A percentile compares a stretch with the other conserved stretches of the same genome.
Conservation (phyloP, 1,140 invertebrate species). For the Solenopsis fugax region DNA sequence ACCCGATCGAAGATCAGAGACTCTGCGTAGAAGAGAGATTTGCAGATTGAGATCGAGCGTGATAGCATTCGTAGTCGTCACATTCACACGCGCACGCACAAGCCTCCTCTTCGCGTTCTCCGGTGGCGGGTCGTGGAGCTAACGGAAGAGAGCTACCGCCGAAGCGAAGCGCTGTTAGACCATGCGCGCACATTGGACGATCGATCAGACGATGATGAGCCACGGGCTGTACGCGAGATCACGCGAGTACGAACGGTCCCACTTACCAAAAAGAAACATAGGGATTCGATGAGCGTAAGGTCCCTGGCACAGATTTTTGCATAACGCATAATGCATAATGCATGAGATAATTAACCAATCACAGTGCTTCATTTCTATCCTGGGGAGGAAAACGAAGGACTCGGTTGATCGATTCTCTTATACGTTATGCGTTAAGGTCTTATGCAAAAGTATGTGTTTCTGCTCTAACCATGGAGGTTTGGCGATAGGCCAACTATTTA, state of each 20-base stretch:
- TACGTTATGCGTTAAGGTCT: no score
- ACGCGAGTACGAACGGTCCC: slow-evolving; percentile 1
- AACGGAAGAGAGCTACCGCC: slow-evolving; percentile 23
- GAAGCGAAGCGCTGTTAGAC: slow-evolving; percentile 47
- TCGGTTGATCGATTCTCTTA: no score
- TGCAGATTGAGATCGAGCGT: slow-evolving; percentile 61
- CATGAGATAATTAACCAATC: no score
- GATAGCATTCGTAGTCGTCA: slow-evolving; percentile 51
- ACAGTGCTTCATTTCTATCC: no score
- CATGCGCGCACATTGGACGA: slow-evolving; percentile 20
- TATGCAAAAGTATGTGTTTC: no score
- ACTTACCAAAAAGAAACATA: neutral
- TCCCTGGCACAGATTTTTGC: no score
- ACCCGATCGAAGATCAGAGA: slow-evolving; percentile 42
- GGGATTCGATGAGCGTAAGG: neutral
- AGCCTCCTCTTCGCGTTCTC: slow-evolving; percentile 19
- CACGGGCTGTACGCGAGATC: neutral
- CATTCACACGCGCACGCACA: slow-evolving; percentile 49
- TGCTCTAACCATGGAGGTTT: no score
- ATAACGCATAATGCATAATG: no score
- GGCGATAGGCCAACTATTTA: neutral
- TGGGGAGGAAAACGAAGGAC: no score
- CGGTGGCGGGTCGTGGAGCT: slow-evolving; percentile 19
- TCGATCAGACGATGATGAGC: neutral
- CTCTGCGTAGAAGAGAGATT: slow-evolving; percentile 55